Evolutionary conservation across 2,113 vertebrate species (phyloP).

Genomic region (Poeciliopsis prolifica): DNA sequence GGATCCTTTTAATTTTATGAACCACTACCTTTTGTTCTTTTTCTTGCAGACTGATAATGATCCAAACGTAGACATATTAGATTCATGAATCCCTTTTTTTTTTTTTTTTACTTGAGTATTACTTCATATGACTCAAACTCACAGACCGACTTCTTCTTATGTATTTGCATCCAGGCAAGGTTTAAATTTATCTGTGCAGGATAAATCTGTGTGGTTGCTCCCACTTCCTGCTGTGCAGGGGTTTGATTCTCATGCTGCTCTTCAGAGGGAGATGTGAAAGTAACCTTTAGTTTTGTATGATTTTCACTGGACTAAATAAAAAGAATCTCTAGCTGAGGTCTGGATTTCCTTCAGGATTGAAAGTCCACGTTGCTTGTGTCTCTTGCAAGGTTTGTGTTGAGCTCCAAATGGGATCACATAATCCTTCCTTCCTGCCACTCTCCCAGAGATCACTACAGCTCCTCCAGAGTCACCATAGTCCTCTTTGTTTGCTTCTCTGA

Average conservation of each 20-base stretch:
- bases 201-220: slow-evolving; percentile 10
- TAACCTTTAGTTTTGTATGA: neutral
- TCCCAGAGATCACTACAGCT: too few species aligned
- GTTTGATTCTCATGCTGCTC: slow-evolving; percentile 21
- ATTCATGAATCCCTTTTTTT: neutral
- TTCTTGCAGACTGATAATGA: neutral
- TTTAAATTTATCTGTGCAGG: slow-evolving; percentile 11
- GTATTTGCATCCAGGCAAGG: too few species aligned
- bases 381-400: too few species aligned
- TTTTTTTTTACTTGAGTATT: neutral
- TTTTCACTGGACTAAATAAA: too few species aligned
- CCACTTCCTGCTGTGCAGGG: slow-evolving; percentile 8
- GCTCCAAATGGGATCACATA: too few species aligned
- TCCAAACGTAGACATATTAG: neutral
- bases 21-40: neutral
- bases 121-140: too few species aligned
- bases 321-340: too few species aligned
- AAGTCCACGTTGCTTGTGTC: too few species aligned
- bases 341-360: too few species aligned
- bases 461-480: too few species aligned
- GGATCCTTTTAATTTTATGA: neutral
- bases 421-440: too few species aligned
- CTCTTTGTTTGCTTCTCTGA: too few species aligned
- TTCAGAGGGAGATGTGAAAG: slow-evolving; percentile 11
- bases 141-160: neutral